A percentile compares a stretch with the other conserved stretches of the same genome.
These are phyloP conservation scores for Brachionichthys hirsutus DNA, from an alignment of 2,113 vertebrate species.

Conservation along the genomic window DNA sequence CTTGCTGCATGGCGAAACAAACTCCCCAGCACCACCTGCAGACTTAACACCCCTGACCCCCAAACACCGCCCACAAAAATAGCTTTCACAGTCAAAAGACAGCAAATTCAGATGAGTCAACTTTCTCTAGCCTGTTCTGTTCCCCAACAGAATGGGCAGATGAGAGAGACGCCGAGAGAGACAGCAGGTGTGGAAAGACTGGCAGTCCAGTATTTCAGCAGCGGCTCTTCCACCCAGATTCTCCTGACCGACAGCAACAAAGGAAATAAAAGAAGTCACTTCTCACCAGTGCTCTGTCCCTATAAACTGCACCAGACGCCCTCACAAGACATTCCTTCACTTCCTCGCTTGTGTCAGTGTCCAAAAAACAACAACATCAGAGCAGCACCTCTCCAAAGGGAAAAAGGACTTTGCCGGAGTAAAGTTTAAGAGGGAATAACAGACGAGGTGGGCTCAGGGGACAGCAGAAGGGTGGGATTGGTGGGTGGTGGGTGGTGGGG, in stretches of 20 bases:
- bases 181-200: constrained; percentile 32
- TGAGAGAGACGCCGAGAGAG: constrained; percentile 29
- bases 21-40: constrained; percentile 65
- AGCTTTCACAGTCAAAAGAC: constrained; percentile 50
- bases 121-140: constrained; percentile 41
- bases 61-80: constrained; percentile 43
- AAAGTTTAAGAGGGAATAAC: constrained; percentile 55
- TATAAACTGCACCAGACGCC: neutral
- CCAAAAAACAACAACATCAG: constrained; percentile 5
- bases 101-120: constrained; percentile 48
- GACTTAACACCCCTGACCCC: constrained; percentile 28
- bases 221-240: constrained; percentile 32
- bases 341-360: constrained; percentile 6
- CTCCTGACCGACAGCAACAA: constrained; percentile 63
- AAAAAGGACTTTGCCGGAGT: constrained; percentile 48
- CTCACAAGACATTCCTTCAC: constrained; percentile 14
- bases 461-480: constrained; percentile 24
- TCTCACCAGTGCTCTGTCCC: constrained; percentile 11
- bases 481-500: too few relatives aligned
- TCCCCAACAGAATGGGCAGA: constrained; percentile 32
- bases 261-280: constrained; percentile 33
- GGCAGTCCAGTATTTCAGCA: constrained; percentile 33
- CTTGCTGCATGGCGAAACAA: constrained; percentile 62
- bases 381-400: constrained; percentile 54
- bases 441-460: constrained; percentile 61